A percentile compares a stretch with the other conserved stretches of the same genome.
These are phyloP conservation scores for Theristicus caerulescens DNA, from an alignment of 2,113 vertebrate species.

Conservation along the genomic window DNA sequence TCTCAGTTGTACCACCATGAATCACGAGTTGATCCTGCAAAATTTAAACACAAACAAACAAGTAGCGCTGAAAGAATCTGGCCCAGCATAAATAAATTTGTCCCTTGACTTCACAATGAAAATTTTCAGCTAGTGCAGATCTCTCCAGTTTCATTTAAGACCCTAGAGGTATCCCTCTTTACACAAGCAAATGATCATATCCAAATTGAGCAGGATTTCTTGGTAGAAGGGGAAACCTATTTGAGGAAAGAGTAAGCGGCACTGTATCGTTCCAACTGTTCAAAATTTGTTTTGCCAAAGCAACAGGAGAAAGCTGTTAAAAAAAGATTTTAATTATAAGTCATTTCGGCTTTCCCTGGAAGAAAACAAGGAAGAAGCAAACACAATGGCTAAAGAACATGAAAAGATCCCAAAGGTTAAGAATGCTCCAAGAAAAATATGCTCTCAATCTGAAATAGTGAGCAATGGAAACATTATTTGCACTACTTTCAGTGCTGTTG, in stretches of 20 bases:
- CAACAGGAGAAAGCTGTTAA: slow-evolving; percentile 58
- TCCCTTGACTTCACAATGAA: neutral
- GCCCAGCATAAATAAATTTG: neutral
- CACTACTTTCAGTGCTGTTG: neutral
- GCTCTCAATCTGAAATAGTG: neutral
- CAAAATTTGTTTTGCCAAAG: slow-evolving; percentile 50
- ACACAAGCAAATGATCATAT: neutral
- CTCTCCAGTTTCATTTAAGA: neutral
- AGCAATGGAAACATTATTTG: slow-evolving; percentile 12
- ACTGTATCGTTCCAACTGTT: neutral
- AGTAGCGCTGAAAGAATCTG: neutral
- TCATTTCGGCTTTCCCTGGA: neutral
- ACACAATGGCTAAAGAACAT: slow-evolving; percentile 44
- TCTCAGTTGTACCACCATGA: neutral
- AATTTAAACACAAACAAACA: neutral
- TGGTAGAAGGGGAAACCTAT: neutral
- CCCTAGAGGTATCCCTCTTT: neutral
- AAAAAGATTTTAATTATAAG: slow-evolving; percentile 45
- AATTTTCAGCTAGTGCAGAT: neutral
- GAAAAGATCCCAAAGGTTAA: slow-evolving; percentile 51
- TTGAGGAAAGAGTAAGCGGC: neutral
- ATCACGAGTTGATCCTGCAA: neutral
- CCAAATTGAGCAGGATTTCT: neutral
- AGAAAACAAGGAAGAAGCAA: slow-evolving; percentile 39
- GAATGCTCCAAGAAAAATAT: slow-evolving; percentile 65